Evolutionary conservation across 2,113 vertebrate genomes (phyloP), one percentile per base, ranked within the genome.

Genomic region (Embiotoca jacksoni): DNA sequence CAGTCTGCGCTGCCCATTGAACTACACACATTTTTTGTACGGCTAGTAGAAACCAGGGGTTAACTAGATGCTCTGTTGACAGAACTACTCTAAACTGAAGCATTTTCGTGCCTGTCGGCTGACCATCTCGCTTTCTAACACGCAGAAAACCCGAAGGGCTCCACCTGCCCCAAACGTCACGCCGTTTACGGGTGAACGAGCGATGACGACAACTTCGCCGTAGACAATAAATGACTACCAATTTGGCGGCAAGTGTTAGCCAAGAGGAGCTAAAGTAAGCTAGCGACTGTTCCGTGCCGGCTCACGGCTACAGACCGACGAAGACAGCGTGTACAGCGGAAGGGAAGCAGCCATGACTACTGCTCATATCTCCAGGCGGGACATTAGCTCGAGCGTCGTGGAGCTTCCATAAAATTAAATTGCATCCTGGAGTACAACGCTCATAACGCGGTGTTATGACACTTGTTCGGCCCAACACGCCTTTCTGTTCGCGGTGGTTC

Each of bases 231-330:
- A 75, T 65, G 85, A 30, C 41, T 49, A 56, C 61, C 15, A 50
- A 78, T 78, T 90, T 91, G 91, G 89, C 89, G 91, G 89, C 83
- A 91, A 89, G 58, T 1, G 75, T 37, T 76, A 81, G 81, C 85
- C 39, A 30, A 30, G 41, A n/a, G 3, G 31, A 49, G 85, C 78
- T 53, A 70, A 7, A 6, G 44, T 46, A 47, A 68, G 85, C 81
- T 77, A 78, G 76, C 78, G 52, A 6, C 44, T 3, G 9, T 36
- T 37, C 3, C 13, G 23, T 8, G 16, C 64, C 49, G 55, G 78
- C 46, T 64, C 5, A 14, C n/a, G 36, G 11, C 39, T 44, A 13
- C 11, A 61, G 10, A 55, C n/a, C 39, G 14, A 31, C 3, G 31
- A 58, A 67, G 7, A 31, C 6, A 41, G 5, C 23, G 4, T 49